Base-by-base conservation (phyloP, 2,113 vertebrate genomes). In the Camelus bactrianus region DNA sequence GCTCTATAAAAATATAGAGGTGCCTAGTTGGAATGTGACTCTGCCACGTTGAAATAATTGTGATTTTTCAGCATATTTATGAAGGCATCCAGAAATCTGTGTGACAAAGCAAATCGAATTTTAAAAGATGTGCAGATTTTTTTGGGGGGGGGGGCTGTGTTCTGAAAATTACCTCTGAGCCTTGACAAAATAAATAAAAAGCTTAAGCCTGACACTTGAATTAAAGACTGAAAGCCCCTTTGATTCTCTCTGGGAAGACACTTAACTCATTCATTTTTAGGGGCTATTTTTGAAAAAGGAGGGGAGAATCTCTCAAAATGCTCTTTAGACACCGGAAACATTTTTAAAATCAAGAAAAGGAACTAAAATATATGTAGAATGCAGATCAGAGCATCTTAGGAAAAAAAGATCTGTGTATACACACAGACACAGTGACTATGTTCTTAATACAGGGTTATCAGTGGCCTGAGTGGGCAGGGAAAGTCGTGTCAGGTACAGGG, bases 181-280 rank as follows among this genome's bases (percentile, higher is more conserved):
- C 91, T 97, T 32, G 38, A n/a, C 95, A 95, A 97, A 95, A 88
- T 98, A 93, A 97, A 97, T 97, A 75, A 97, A 98, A 98, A 93
- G 93, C 98, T 97, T 94, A 96, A 97, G 89, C 93, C 91, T 69
- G 42, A 83, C 64, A 95, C 95, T 30, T 86, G 75, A 97, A 96
- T 96, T 85, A 96, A 98, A 97, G 94, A 96, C 89, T 97, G 76
- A 95, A 32, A 97, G 93, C 86, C 97, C 93, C 83, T 98, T 97
- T 94, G 96, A 96, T 98, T 98, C 97, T 98, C 89, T 72, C 80
- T 91, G 96, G 94, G 97, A 96, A 97, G 85, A 94, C 85, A 58
- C 69, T 98, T 93, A 98, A 95, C 97, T 93, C 87, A 97, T 94
- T 96, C 79, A 94, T 98, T 95, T 96, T 98, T 98, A 95, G 96